Percentiles rank a stretch among this genome's conserved stretches.
Evolutionary conservation across 2,797 vertebrate genomes (phyloP).

Genomic region (Xiphophorus birchmanni): DNA sequence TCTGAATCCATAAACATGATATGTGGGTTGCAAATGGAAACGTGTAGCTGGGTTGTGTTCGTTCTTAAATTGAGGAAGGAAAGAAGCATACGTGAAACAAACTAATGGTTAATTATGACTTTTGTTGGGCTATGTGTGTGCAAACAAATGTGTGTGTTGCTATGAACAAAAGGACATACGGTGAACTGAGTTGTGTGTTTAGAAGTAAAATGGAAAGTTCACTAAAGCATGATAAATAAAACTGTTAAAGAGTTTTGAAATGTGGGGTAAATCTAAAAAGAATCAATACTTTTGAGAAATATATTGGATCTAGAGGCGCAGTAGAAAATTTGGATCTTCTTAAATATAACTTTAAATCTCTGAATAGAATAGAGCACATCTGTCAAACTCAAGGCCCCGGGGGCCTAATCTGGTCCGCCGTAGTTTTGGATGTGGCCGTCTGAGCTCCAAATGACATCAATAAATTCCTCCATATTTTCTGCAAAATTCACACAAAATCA

Average conservation of each 20-base stretch:
- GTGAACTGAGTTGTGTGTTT: slow-evolving; percentile 2
- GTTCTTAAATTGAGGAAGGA: slow-evolving; percentile 6
- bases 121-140: slow-evolving; percentile 22
- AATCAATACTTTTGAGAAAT: neutral
- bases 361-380: neutral
- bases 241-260: neutral
- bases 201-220: neutral
- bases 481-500: no score
- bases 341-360: neutral
- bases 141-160: neutral
- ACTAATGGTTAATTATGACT: slow-evolving; percentile 4
- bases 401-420: no score
- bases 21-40: neutral
- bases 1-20: slow-evolving; percentile 24
- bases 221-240: neutral
- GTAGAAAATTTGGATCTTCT: neutral
- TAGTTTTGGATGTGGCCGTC: no score
- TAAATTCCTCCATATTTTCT: no score
- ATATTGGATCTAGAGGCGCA: neutral
- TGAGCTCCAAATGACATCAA: no score
- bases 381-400: no score
- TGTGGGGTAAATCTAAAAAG: neutral
- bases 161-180: slow-evolving; percentile 21
- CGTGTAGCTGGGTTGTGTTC: neutral
- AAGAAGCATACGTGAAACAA: slow-evolving; percentile 8